Percentiles rank a stretch among this genome's conserved stretches.
Evolutionary conservation across 2,888 invertebrate genomes (phyloP).

Genomic region (Pristionchus exspectatus): DNA sequence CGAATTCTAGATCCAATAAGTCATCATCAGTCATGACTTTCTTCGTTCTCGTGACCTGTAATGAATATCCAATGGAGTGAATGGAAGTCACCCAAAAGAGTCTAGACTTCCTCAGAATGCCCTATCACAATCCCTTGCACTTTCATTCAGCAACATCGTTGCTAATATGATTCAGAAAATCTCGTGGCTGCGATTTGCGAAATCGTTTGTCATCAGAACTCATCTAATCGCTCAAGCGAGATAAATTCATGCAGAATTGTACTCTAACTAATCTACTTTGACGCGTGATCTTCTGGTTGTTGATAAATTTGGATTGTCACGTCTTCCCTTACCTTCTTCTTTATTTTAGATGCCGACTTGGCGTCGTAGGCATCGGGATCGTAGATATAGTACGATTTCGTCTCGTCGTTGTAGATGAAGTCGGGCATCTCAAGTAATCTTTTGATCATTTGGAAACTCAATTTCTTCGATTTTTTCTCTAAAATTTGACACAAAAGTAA

Average conservation of each 20-base stretch:
- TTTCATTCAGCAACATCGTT: too few relatives aligned
- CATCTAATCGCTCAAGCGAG: not conserved
- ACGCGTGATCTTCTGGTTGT: not conserved
- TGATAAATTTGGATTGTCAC: not conserved
- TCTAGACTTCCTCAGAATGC: too few relatives aligned
- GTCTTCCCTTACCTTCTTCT: not conserved
- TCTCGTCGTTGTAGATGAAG: not conserved
- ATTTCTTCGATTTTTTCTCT: too few relatives aligned
- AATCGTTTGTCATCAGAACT: not conserved
- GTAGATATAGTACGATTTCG: not conserved
- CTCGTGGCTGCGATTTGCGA: not conserved
- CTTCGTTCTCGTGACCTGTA: not conserved
- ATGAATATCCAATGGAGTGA: not conserved
- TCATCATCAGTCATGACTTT: not conserved
- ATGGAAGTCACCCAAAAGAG: too few relatives aligned
- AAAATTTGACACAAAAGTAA: too few relatives aligned
- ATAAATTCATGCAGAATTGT: not conserved
- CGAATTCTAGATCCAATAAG: not conserved
- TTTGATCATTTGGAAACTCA: too few relatives aligned
- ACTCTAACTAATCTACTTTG: not conserved
- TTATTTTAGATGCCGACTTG: not conserved
- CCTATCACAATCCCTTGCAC: too few relatives aligned
- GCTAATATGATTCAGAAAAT: too few relatives aligned
- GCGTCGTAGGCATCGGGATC: not conserved
- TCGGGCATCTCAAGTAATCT: slow-evolving; percentile 33